Conservation (phyloP, 1,140 invertebrate genomes). For the Prorops nasuta region DNA sequence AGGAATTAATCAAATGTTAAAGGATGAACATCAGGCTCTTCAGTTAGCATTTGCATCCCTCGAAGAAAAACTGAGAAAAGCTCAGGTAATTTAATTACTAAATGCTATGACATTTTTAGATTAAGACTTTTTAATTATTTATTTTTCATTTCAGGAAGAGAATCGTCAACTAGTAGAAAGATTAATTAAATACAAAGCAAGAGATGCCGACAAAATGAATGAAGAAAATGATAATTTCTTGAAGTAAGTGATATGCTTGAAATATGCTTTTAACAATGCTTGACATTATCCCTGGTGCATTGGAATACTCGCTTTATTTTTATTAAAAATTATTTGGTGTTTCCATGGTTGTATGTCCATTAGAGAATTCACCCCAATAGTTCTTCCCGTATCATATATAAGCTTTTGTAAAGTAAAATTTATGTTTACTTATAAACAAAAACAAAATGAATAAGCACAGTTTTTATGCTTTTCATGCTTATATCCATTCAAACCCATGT, state of each 20-base stretch:
- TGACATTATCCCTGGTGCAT: too few relatives aligned
- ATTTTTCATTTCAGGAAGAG: slow-evolving; percentile 88
- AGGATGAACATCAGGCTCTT: slow-evolving; percentile 93
- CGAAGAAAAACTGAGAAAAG: slow-evolving; percentile 85
- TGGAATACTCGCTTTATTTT: too few relatives aligned
- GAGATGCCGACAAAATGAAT: slow-evolving; percentile 92
- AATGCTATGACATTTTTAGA: neutral
- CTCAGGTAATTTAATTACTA: slow-evolving; percentile 61
- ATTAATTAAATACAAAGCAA: slow-evolving; percentile 86
- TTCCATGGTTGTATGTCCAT: too few relatives aligned
- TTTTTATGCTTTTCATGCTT: too few relatives aligned
- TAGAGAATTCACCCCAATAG: too few relatives aligned
- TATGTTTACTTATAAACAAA: too few relatives aligned
- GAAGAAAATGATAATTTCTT: slow-evolving; percentile 91
- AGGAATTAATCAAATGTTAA: slow-evolving; percentile 80
- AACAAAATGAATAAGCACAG: too few relatives aligned
- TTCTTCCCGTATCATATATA: too few relatives aligned
- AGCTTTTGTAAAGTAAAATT: too few relatives aligned
- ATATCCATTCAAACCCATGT: too few relatives aligned
- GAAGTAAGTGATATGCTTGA: slow-evolving; percentile 63
- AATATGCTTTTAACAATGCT: neutral
- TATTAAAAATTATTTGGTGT: too few relatives aligned
- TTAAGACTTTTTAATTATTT: slow-evolving; percentile 22
- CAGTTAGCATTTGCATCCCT: slow-evolving; percentile 86
- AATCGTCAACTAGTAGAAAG: slow-evolving; percentile 84